A percentile compares a stretch with the other conserved stretches of the same genome.
These are phyloP conservation scores for Silurus asotus DNA, from an alignment of 2,113 vertebrate genomes.

Conservation along the genomic window DNA sequence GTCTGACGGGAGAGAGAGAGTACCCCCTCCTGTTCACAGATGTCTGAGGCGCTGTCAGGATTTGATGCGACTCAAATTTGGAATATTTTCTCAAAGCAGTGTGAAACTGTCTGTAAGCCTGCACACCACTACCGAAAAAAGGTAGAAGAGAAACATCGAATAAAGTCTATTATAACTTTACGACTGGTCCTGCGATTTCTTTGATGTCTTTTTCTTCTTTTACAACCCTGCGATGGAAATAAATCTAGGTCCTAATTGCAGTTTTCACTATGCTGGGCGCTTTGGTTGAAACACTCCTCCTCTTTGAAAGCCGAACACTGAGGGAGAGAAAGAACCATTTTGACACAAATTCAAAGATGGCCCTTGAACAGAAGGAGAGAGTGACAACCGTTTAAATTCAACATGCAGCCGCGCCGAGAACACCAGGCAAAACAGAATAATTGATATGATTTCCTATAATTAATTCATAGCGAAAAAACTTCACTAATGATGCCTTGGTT, in stretches of 20 bases:
- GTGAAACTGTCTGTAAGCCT: background rate
- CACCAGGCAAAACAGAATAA: conserved; percentile 44
- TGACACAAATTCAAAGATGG: conserved; percentile 40
- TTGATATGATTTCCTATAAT: conserved; percentile 43
- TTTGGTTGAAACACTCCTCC: conserved; percentile 8
- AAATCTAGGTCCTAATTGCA: conserved; percentile 35
- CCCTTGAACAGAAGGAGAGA: conserved; percentile 37
- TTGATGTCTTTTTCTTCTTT: background rate
- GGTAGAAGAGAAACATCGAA: conserved; percentile 14
- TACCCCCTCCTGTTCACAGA: background rate
- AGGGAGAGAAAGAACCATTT: conserved; percentile 30
- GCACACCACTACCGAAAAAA: background rate
- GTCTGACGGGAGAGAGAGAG: background rate
- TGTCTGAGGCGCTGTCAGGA: background rate
- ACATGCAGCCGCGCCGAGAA: conserved; percentile 25
- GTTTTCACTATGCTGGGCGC: conserved; percentile 19
- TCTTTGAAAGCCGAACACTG: conserved; percentile 32
- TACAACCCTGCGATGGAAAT: conserved; percentile 1
- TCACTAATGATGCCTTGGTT: conserved; percentile 37
- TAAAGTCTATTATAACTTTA: conserved; percentile 13
- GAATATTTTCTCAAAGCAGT: background rate
- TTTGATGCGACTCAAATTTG: background rate
- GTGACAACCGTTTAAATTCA: conserved; percentile 30
- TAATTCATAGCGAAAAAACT: conserved; percentile 42
- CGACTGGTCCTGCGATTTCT: conserved; percentile 2